phyloP scores from a whole-genome alignment of 2,113 vertebrate species.

The Lampris megalopsis region DNA sequence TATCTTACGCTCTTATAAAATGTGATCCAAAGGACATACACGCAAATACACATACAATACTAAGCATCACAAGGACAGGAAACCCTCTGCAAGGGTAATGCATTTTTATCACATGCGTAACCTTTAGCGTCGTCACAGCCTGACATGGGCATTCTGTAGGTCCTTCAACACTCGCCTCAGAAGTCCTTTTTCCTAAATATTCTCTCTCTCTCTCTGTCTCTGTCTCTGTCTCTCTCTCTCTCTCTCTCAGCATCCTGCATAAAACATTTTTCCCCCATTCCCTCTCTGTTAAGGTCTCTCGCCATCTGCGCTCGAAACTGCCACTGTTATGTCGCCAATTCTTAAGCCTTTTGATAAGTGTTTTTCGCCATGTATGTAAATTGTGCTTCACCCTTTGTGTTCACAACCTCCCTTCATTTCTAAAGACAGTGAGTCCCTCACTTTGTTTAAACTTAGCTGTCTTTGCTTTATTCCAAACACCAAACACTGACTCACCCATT shows the following conservation, averaged over 20 bases:
- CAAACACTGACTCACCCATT: constrained; percentile 15
- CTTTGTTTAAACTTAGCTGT: constrained; percentile 15
- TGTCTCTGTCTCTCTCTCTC: background rate
- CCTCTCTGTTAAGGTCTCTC: background rate
- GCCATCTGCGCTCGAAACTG: background rate
- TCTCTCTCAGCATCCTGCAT: background rate
- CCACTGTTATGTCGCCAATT: background rate
- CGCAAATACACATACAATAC: background rate
- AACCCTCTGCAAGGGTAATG: constrained; percentile 40
- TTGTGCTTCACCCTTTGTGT: background rate
- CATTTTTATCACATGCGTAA: constrained; percentile 55
- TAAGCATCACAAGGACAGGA: constrained; percentile 33
- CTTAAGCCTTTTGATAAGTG: constrained; percentile 9
- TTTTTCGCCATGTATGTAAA: background rate
- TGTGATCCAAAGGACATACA: constrained; percentile 13
- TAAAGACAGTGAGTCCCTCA: background rate
- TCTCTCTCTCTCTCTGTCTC: background rate
- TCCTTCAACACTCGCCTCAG: constrained; percentile 19
- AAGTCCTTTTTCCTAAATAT: background rate
- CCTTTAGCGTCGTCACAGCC: background rate
- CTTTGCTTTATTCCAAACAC: constrained; percentile 8
- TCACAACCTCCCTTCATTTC: background rate
- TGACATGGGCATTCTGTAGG: constrained; percentile 15
- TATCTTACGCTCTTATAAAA: constrained; percentile 34
- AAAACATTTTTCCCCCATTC: too few relatives aligned